Evolutionary conservation across 2,888 invertebrate species (phyloP).

Genomic region (Stenodera caucasica): DNA sequence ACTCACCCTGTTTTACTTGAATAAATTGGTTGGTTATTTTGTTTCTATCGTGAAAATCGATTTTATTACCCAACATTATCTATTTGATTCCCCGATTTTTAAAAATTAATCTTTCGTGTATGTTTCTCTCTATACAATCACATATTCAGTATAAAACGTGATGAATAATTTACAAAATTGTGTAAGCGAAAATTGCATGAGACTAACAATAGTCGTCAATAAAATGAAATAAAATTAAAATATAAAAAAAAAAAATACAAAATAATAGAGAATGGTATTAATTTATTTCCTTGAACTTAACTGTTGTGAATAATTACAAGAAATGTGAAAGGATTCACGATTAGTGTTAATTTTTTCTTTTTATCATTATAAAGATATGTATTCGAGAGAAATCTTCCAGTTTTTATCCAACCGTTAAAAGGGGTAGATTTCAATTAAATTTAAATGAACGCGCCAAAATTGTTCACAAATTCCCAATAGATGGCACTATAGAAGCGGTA

Average conservation of each 20-base stretch:
- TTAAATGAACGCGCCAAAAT: no score
- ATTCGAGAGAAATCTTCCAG: no score
- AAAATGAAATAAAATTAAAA: not conserved
- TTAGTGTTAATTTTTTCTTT: not conserved
- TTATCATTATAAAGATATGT: no score
- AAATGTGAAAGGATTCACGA: slow-evolving; percentile 6
- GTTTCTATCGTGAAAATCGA: no score
- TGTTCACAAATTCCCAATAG: not conserved
- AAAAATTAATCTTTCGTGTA: not conserved
- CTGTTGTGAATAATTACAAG: not conserved
- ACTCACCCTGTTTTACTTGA: not conserved
- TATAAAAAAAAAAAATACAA: not conserved
- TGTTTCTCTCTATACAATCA: not conserved
- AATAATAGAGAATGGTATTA: slow-evolving; percentile 3
- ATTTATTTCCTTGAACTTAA: slow-evolving; percentile 4
- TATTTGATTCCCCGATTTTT: no score
- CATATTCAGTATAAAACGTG: not conserved
- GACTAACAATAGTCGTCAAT: not conserved
- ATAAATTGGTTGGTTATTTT: not conserved
- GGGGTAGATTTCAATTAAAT: not conserved
- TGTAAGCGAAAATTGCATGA: slow-evolving; percentile 1
- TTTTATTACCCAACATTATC: no score
- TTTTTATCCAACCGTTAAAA: not conserved
- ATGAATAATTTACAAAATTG: slow-evolving; percentile 7
- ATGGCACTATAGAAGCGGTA: not conserved